phyloP scores from a whole-genome alignment of 2,888 invertebrate species.

The Siphlonurus alternatus region DNA sequence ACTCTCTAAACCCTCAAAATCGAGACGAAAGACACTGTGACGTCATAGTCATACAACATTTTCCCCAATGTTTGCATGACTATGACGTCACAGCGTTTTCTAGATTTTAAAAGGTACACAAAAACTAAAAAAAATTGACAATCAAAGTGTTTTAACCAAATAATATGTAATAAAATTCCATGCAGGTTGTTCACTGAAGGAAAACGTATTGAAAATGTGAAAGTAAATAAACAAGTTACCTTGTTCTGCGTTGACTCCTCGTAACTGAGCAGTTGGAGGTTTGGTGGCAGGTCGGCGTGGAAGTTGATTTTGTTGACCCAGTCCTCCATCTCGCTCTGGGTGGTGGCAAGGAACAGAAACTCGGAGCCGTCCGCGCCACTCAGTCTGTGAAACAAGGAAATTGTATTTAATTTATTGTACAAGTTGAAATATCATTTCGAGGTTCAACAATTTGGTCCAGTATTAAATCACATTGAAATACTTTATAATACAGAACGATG shows the following conservation, averaged over 20 bases:
- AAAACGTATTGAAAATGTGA: no score
- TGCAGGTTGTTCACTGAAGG: no score
- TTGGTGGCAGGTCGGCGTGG: conserved; percentile 82
- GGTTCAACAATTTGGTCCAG: neutral
- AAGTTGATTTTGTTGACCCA: conserved; percentile 88
- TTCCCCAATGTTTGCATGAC: no score
- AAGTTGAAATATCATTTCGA: neutral
- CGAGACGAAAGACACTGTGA: no score
- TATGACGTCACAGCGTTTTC: no score
- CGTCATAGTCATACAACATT: no score
- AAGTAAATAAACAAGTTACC: no score
- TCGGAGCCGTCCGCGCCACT: conserved; percentile 81
- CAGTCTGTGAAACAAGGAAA: conserved; percentile 48
- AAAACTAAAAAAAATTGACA: no score
- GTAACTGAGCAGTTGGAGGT: conserved; percentile 71
- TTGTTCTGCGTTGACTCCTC: conserved; percentile 39
- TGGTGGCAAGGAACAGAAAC: conserved; percentile 69
- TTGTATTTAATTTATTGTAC: neutral
- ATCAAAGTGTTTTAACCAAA: no score
- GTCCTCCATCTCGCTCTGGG: conserved; percentile 58
- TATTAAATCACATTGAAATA: neutral
- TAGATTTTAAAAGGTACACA: no score
- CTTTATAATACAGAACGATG: neutral
- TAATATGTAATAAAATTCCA: no score
- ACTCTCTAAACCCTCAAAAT: no score